Conservation (phyloP, 2,797 vertebrate genomes). For the Poeciliopsis turneri region DNA sequence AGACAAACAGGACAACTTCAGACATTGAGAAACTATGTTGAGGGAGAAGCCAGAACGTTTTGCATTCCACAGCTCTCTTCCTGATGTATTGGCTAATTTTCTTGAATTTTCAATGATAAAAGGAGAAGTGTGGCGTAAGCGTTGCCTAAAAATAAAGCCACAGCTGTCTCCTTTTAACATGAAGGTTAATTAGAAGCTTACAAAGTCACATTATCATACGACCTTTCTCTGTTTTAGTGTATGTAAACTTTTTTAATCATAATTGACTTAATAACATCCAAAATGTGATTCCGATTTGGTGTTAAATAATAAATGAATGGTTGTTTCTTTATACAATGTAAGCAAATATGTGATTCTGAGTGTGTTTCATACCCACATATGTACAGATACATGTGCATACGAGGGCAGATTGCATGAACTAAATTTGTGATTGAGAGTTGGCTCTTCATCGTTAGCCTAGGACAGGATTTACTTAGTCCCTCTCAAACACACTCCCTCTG, state of each 20-base stretch:
- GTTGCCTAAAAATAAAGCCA: background rate
- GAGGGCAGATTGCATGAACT: constrained; percentile 57
- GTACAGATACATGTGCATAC: background rate
- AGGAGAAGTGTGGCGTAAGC: background rate
- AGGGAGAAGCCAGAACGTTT: background rate
- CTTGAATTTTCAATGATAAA: background rate
- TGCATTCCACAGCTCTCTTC: background rate
- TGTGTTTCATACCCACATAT: background rate
- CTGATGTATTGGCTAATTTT: background rate
- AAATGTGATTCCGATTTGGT: background rate
- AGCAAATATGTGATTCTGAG: background rate
- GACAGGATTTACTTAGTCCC: constrained; percentile 59
- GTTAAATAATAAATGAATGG: background rate
- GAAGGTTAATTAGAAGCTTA: background rate
- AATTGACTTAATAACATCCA: background rate
- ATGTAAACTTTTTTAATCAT: background rate
- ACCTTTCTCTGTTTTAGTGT: background rate
- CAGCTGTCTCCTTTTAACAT: background rate
- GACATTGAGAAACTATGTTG: background rate
- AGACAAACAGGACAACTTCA: background rate
- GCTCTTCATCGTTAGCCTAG: constrained; percentile 58
- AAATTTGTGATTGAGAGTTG: constrained; percentile 67
- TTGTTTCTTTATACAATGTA: background rate
- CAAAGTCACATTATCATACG: background rate
- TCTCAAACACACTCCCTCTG: constrained; percentile 41